Conservation (phyloP, 2,888 invertebrate species). For the Rhynchonema sp. region DNA sequence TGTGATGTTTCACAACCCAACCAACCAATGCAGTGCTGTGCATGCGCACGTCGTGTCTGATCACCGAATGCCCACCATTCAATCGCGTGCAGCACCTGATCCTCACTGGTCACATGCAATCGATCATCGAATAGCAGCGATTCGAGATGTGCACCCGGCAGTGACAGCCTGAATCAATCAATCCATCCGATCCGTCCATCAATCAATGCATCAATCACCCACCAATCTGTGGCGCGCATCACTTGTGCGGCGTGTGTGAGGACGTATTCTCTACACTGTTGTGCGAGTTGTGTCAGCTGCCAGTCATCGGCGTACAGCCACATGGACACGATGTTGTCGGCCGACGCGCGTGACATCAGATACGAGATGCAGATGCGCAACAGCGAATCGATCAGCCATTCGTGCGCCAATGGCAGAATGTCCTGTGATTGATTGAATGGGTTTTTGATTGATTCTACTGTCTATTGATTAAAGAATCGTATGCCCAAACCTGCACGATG, state of each 20-base stretch:
- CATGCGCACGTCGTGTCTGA: too few species aligned
- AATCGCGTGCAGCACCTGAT: background rate
- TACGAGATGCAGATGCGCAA: background rate
- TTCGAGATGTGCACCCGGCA: background rate
- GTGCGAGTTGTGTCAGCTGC: background rate
- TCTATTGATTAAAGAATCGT: too few species aligned
- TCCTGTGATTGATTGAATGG: too few species aligned
- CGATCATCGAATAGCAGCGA: background rate
- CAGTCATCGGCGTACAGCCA: background rate
- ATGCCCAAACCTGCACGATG: too few species aligned
- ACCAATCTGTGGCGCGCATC: background rate
- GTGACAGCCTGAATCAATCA: background rate
- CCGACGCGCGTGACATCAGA: background rate
- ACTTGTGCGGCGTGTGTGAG: background rate
- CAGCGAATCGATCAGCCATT: background rate
- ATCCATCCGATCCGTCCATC: background rate
- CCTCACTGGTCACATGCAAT: background rate
- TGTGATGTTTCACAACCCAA: too few species aligned
- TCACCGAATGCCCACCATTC: background rate
- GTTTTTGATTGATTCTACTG: too few species aligned
- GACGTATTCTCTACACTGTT: background rate
- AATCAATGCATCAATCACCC: background rate
- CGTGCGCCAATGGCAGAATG: background rate
- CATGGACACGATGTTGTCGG: background rate
- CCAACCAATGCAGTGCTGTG: too few species aligned